A percentile compares a stretch with the other conserved stretches of the same genome.
These are phyloP conservation scores for Chrysopilus asiliformis DNA, from an alignment of 2,888 invertebrate species.

Conservation along the genomic window DNA sequence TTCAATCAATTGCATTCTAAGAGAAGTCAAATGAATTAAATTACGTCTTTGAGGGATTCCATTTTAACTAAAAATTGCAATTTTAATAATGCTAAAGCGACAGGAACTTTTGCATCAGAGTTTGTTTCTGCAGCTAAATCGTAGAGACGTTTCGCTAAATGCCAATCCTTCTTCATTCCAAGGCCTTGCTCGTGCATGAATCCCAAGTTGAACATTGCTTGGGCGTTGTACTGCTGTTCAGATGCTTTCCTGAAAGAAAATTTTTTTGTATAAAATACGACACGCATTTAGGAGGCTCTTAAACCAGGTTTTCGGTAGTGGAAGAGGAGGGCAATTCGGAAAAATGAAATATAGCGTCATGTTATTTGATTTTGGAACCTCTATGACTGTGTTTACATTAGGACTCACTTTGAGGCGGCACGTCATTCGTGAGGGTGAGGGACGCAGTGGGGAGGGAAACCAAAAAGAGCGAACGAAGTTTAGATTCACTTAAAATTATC, in stretches of 20 bases:
- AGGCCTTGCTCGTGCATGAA: constrained; percentile 99
- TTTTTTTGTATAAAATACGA: background rate
- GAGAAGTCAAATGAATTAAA: constrained; percentile 14
- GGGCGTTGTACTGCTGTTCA: constrained; percentile 90
- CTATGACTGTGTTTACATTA: too few relatives aligned
- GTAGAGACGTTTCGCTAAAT: constrained; percentile 94
- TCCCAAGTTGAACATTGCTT: constrained; percentile 98
- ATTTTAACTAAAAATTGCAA: constrained; percentile 61
- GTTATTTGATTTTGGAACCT: too few relatives aligned
- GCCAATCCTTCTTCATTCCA: constrained; percentile 78
- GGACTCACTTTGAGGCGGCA: too few relatives aligned
- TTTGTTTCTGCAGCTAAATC: constrained; percentile 91
- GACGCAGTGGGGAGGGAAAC: too few relatives aligned
- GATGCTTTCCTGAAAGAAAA: constrained; percentile 56
- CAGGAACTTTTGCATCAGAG: constrained; percentile 86
- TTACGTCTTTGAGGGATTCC: constrained; percentile 60
- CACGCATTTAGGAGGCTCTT: background rate
- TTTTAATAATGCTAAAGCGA: constrained; percentile 77
- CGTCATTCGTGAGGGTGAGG: too few relatives aligned
- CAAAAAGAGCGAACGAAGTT: too few relatives aligned
- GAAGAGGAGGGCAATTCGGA: background rate
- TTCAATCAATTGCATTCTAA: constrained; percentile 6
- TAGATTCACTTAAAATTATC: too few relatives aligned
- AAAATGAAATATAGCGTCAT: too few relatives aligned
- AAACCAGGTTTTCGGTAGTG: background rate